Evolutionary conservation across 1,140 invertebrate genomes (phyloP).

Genomic region (Anastrepha ludens): DNA sequence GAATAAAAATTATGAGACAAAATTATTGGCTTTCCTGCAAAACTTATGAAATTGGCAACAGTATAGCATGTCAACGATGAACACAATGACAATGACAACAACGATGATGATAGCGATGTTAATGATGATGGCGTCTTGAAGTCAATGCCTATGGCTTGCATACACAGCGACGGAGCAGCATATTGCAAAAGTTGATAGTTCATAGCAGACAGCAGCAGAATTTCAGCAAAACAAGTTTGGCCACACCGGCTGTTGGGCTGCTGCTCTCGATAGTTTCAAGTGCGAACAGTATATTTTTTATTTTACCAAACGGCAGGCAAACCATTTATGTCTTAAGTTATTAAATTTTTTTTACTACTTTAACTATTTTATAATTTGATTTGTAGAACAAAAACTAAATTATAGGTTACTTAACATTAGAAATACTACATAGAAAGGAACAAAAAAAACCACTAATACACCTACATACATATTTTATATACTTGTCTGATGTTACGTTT

Average conservation of each 20-base stretch:
- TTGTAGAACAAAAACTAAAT: neutral
- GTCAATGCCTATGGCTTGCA: neutral
- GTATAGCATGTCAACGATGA: neutral
- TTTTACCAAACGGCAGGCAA: neutral
- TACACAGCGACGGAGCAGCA: neutral
- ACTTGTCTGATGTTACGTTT: neutral
- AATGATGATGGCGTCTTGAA: neutral
- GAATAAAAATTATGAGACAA: slow-evolving; percentile 97
- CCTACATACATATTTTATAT: neutral
- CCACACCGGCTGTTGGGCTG: neutral
- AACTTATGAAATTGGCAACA: slow-evolving; percentile 80
- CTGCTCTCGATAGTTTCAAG: neutral
- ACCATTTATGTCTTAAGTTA: slow-evolving; percentile 8
- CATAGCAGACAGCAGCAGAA: neutral
- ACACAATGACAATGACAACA: slow-evolving; percentile 35
- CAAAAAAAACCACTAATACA: neutral
- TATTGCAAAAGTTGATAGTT: neutral
- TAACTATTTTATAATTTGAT: slow-evolving; percentile 6
- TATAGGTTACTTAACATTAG: neutral
- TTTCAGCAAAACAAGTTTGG: neutral
- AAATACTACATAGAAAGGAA: neutral
- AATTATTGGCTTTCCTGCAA: slow-evolving; percentile 92
- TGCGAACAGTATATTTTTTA: neutral
- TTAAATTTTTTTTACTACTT: neutral
- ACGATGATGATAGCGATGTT: slow-evolving; percentile 19